These are phyloP conservation scores for Polypedilum vanderplanki DNA, from an alignment of 1,140 invertebrate species.

Conservation along the genomic window DNA sequence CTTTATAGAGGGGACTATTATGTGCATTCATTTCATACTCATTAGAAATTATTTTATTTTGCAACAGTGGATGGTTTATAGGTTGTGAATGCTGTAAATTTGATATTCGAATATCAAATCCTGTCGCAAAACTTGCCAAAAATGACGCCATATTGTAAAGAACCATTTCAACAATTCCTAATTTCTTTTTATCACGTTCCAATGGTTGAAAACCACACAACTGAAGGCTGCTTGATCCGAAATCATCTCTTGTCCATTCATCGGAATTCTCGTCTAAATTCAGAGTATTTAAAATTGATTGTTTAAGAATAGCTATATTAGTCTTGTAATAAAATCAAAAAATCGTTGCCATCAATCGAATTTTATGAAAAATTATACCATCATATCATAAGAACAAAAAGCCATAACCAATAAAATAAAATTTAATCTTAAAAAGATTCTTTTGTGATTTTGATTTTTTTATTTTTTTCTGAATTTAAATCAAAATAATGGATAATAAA, in stretches of 20 bases:
- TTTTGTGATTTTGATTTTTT: no score
- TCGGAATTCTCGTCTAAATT: constrained; percentile 15
- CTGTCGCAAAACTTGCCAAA: constrained; percentile 78
- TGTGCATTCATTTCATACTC: constrained; percentile 41
- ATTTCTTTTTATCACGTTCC: constrained; percentile 56
- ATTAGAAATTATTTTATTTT: constrained; percentile 34
- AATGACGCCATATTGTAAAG: constrained; percentile 87
- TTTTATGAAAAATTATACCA: not conserved
- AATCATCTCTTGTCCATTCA: not conserved
- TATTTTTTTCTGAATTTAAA: no score
- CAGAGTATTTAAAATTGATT: not conserved
- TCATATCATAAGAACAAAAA: not conserved
- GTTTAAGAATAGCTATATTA: not conserved
- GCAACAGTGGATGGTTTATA: constrained; percentile 53
- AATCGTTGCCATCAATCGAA: not conserved
- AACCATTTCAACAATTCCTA: constrained; percentile 70
- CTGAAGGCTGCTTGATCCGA: not conserved
- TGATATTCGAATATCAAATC: constrained; percentile 82
- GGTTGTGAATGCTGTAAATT: constrained; percentile 80
- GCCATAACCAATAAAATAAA: no score
- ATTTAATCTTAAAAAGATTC: no score
- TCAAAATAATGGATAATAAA: no score
- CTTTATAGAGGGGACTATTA: constrained; percentile 41
- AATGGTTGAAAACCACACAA: constrained; percentile 4
- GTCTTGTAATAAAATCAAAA: not conserved